Evolutionary conservation across 2,113 vertebrate genomes (phyloP).

Genomic region (western clawed frog (Xenopus tropicalis)): DNA sequence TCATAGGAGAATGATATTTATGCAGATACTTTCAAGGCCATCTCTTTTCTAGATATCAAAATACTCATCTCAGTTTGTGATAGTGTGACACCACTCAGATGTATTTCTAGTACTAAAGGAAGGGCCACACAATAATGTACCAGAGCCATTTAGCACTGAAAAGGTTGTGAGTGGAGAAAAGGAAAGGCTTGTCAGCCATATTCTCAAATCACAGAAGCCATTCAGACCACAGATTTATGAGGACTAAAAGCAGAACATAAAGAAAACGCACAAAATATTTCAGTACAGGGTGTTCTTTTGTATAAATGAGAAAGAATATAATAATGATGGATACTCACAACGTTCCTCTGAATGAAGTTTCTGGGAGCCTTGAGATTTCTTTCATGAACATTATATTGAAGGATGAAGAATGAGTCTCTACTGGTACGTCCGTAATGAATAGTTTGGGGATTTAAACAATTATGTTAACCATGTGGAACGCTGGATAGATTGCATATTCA

Average conservation of each 20-base stretch:
- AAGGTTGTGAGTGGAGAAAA: neutral
- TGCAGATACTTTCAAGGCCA: too few species aligned
- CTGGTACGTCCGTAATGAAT: constrained; percentile 25
- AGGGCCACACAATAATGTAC: neutral
- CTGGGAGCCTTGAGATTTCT: constrained; percentile 4
- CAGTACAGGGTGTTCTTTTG: constrained; percentile 13
- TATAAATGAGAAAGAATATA: constrained; percentile 1
- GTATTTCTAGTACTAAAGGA: neutral
- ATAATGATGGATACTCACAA: constrained; percentile 10
- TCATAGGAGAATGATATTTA: too few species aligned
- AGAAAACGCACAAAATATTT: neutral
- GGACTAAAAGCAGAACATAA: constrained; percentile 19
- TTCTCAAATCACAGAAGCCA: constrained; percentile 3
- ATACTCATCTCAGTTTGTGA: neutral
- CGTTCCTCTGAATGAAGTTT: neutral
- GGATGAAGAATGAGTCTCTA: constrained; percentile 18
- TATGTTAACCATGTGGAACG: constrained; percentile 25
- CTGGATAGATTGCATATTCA: constrained; percentile 2
- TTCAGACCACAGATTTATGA: constrained; percentile 24
- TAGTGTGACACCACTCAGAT: neutral
- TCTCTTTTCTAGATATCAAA: neutral
- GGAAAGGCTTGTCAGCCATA: neutral
- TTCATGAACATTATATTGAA: constrained; percentile 31
- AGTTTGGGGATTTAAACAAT: constrained; percentile 24
- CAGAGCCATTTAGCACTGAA: neutral